phyloP scores from a whole-genome alignment of 2,113 vertebrate species.

The Myotis brandtii region DNA sequence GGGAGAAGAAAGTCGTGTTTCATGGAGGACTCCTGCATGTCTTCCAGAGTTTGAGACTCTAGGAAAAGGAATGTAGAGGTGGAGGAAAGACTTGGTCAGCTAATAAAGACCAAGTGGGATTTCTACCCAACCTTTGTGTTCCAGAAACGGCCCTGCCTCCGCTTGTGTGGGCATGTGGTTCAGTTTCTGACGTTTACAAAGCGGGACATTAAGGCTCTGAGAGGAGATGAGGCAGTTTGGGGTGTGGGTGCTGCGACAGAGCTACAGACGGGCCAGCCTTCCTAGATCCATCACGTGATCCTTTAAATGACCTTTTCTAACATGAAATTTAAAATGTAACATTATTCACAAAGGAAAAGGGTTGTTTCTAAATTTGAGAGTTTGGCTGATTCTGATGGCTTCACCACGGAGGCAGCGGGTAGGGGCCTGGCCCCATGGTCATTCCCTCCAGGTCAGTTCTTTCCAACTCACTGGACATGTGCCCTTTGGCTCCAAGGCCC shows the following conservation, averaged over 20 bases:
- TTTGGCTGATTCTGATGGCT: neutral
- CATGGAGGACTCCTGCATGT: neutral
- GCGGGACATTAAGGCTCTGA: neutral
- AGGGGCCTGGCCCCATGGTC: rapidly evolving
- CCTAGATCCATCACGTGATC: neutral
- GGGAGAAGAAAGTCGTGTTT: neutral
- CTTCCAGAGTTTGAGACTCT: neutral
- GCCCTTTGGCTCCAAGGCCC: neutral
- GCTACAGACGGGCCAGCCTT: neutral
- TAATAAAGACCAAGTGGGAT: neutral
- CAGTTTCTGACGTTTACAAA: neutral
- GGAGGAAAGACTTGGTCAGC: neutral
- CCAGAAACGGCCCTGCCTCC: neutral
- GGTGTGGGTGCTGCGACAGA: neutral
- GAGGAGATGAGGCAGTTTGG: neutral
- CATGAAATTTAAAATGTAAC: neutral
- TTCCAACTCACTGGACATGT: neutral
- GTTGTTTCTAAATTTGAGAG: neutral
- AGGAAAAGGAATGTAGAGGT: neutral
- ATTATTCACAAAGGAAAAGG: neutral
- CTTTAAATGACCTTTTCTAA: constrained; percentile 17
- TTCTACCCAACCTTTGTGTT: neutral
- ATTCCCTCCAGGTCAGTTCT: neutral
- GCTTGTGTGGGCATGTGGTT: neutral
- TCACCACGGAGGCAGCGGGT: rapidly evolving